Evolutionary conservation across 2,888 invertebrate species (phyloP).

Genomic region (Pseudoips prasinana): DNA sequence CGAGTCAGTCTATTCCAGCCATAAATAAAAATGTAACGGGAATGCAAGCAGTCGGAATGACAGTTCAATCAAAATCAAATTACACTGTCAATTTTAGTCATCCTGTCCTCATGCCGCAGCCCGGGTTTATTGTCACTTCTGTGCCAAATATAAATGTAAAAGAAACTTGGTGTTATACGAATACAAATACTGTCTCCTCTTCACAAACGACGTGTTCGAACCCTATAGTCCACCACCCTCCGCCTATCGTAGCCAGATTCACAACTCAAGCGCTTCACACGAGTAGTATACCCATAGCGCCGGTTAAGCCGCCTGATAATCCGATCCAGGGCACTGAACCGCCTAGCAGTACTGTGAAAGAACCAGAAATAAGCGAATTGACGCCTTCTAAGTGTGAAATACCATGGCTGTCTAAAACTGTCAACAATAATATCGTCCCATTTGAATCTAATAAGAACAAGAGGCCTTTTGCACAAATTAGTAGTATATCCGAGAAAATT

Average conservation of each 20-base stretch:
- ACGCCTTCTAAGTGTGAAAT: constrained; percentile 67
- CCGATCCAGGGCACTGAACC: constrained; percentile 75
- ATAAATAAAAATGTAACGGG: constrained; percentile 73
- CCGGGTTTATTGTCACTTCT: constrained; percentile 77
- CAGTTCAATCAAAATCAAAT: constrained; percentile 76
- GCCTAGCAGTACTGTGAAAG: constrained; percentile 72
- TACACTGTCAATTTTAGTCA: constrained; percentile 78
- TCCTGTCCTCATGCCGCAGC: constrained; percentile 71
- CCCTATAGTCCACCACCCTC: constrained; percentile 63
- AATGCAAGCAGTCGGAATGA: constrained; percentile 70
- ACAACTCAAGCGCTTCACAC: constrained; percentile 61
- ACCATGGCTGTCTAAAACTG: constrained; percentile 75
- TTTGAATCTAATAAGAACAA: constrained; percentile 59
- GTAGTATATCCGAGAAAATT: constrained; percentile 61
- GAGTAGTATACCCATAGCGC: constrained; percentile 74
- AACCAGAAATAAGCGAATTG: constrained; percentile 55
- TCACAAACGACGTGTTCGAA: constrained; percentile 61
- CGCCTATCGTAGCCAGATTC: constrained; percentile 60
- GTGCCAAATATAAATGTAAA: constrained; percentile 78
- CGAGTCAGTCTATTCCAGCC: constrained; percentile 62
- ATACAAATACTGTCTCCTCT: constrained; percentile 52
- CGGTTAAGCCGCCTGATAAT: constrained; percentile 74
- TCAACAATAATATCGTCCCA: constrained; percentile 71
- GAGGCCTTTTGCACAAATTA: constrained; percentile 73
- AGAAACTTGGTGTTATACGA: constrained; percentile 71